Evolutionary conservation across 2,113 vertebrate species (phyloP), one percentile per base, ranked within the genome.

Genomic region (Nannobrachium achirus): DNA sequence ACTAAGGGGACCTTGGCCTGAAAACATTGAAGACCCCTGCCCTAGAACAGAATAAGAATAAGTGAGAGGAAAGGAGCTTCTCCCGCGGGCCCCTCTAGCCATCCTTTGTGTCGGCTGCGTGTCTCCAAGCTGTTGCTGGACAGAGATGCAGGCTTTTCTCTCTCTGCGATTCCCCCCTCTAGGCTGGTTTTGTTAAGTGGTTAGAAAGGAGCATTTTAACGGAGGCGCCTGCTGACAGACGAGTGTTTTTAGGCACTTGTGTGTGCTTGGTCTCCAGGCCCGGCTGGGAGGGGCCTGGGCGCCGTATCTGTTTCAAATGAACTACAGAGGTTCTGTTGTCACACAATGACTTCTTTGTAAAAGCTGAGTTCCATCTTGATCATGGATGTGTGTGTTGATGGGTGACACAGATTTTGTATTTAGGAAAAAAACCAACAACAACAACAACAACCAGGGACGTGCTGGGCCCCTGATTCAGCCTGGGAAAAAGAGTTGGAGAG

Each of bases 371-470:
- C 79, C 82, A 85, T 89, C 83, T 71, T 74, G 62, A 75, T 82
- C 76, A 80, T 87, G 60, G 86, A 85, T 84, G 89, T 85, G 81
- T 33, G 25, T 3, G 80, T 72, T 83, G 72, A 78, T 79, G 76
- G 75, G 82, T 76, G 78, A 88, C 69, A 85, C 91, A 75, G 74
- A 33, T 90, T 91, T 91, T 91, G 86, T 89, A 89, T 86, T 90
- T 88, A 89, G 81, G 82, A 86, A n/a, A 7, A 73, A 83, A 83
- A 33, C 25, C 25, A 33, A 33, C 25, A 33, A 33, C 25, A 33
- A 85, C 76, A 79, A 85, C 57, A 69, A 79, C 71, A 48, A 40
- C 40, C 84, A 79, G 85, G 14, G 33, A 83, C 74, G 87, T 85
- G 69, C 82, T n/a, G n/a, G n/a, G n/a, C n/a, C n/a, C n/a, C n/a